Evolutionary conservation across 2,113 vertebrate species (phyloP).

Genomic region (Mirza zaza): DNA sequence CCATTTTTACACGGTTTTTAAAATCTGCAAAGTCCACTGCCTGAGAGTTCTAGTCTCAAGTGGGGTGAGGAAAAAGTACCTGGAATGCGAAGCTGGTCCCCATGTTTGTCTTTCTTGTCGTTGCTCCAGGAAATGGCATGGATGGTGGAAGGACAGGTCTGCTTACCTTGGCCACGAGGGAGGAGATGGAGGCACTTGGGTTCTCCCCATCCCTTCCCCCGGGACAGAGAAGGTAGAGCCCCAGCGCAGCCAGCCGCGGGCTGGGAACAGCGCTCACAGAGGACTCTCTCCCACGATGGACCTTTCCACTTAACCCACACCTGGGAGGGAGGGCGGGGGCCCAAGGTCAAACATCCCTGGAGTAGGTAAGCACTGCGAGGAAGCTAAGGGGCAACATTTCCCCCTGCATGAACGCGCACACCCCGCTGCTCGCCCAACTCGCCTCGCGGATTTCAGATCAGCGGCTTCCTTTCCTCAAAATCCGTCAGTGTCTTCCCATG

Average conservation of each 20-base stretch:
- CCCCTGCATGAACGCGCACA: neutral
- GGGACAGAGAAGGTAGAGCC: neutral
- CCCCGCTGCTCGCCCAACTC: neutral
- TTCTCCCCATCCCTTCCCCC: neutral
- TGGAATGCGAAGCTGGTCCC: neutral
- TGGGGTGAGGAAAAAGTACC: neutral
- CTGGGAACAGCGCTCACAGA: neutral
- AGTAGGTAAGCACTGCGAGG: neutral
- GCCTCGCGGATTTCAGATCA: neutral
- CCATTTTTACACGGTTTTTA: neutral
- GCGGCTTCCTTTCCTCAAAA: neutral
- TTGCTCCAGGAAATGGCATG: neutral
- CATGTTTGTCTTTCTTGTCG: neutral
- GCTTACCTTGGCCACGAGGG: neutral
- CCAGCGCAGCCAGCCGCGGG: neutral
- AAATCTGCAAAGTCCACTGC: neutral
- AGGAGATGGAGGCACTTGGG: neutral
- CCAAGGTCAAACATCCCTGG: neutral
- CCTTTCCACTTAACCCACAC: neutral
- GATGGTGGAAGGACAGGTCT: neutral
- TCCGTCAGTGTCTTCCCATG: neutral
- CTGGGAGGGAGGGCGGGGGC: neutral
- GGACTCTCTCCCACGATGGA: neutral
- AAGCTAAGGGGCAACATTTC: neutral
- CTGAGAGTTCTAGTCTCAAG: neutral